Evolutionary conservation across 2,888 invertebrate genomes (phyloP).

Genomic region (Lottia scabra): DNA sequence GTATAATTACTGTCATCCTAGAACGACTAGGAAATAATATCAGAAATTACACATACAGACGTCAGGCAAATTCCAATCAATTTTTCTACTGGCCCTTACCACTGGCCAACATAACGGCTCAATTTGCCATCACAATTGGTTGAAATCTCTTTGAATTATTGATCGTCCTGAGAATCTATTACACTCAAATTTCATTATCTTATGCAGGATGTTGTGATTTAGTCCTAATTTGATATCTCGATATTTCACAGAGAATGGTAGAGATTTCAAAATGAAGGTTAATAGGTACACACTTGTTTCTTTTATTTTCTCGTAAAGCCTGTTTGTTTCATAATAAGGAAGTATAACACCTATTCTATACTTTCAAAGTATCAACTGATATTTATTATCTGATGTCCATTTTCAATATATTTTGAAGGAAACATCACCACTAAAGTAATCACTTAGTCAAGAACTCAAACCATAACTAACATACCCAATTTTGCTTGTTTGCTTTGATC

Average conservation of each 20-base stretch:
- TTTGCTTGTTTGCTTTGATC: too few species aligned
- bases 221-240: constrained; percentile 27
- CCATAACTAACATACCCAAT: too few species aligned
- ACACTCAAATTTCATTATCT: constrained; percentile 27
- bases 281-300: constrained; percentile 4
- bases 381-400: too few species aligned
- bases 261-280: constrained; percentile 7
- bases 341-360: not conserved
- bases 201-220: constrained; percentile 25
- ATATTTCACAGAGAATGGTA: constrained; percentile 5
- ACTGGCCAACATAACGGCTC: not conserved
- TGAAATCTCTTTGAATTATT: constrained; percentile 27
- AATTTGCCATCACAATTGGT: constrained; percentile 8
- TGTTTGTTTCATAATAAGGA: not conserved
- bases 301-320: not conserved
- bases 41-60: too few species aligned
- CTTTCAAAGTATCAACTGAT: too few species aligned
- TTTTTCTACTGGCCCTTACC: constrained; percentile 8
- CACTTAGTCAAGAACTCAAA: too few species aligned
- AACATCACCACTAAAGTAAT: too few species aligned
- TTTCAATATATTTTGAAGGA: too few species aligned
- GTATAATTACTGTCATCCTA: too few species aligned
- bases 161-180: constrained; percentile 24
- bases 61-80: constrained; percentile 7
- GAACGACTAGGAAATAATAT: too few species aligned